phyloP scores from a whole-genome alignment of 2,113 vertebrate species.

The Forbesichthys agassizii region DNA sequence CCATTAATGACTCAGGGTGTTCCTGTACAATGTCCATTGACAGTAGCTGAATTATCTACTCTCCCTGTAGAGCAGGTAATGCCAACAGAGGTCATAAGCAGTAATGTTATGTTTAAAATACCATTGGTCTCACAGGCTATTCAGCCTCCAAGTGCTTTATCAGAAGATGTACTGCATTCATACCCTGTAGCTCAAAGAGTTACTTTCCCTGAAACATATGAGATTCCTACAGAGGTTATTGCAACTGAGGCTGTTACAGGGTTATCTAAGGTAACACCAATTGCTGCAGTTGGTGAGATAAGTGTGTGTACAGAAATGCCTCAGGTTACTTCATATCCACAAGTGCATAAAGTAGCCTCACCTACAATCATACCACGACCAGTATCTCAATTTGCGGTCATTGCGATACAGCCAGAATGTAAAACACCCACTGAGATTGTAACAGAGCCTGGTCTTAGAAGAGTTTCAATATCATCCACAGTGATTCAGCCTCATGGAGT shows the following conservation, averaged over 20 bases:
- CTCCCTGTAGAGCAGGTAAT: slow-evolving; percentile 18
- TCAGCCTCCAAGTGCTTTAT: slow-evolving; percentile 19
- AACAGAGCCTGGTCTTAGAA: slow-evolving; percentile 28
- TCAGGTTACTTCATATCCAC: slow-evolving; percentile 17
- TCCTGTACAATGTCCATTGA: slow-evolving; percentile 24
- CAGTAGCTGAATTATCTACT: slow-evolving; percentile 9
- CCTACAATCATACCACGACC: slow-evolving; percentile 40
- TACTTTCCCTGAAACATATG: slow-evolving; percentile 13
- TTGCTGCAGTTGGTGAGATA: slow-evolving; percentile 17
- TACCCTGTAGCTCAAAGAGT: slow-evolving; percentile 12
- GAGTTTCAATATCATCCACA: slow-evolving; percentile 28
- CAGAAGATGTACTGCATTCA: slow-evolving; percentile 13
- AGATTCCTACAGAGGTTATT: slow-evolving; percentile 34
- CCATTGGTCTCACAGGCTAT: slow-evolving; percentile 23
- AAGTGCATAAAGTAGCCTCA: slow-evolving; percentile 22
- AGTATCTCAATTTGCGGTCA: slow-evolving; percentile 36
- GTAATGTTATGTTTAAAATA: slow-evolving; percentile 3
- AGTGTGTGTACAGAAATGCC: slow-evolving; percentile 28
- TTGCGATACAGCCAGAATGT: slow-evolving; percentile 37
- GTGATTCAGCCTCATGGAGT: slow-evolving; percentile 33
- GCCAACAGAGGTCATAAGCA: slow-evolving; percentile 6
- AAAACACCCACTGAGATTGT: slow-evolving; percentile 41
- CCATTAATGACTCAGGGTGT: slow-evolving; percentile 25
- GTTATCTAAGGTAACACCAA: slow-evolving; percentile 31
- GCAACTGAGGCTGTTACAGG: slow-evolving; percentile 17